Base-by-base conservation (phyloP, 2,797 vertebrate genomes). In the Enteromius thamalakanensis region DNA sequence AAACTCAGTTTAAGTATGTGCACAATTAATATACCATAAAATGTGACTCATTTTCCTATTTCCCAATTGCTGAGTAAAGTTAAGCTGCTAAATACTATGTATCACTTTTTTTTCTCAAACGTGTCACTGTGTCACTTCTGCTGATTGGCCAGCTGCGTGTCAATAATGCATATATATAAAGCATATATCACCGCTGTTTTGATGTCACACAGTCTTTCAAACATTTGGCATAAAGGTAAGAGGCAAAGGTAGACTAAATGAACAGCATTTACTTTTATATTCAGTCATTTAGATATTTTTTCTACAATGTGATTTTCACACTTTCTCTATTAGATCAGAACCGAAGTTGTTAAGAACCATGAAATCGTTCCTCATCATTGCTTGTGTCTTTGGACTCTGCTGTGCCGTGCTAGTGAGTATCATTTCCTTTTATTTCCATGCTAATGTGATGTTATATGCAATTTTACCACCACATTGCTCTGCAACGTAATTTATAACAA, bases 91-190 rank as follows among this genome's bases (percentile, higher is more conserved):
- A 67, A 74, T 65, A 37, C 32, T 47, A 12, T 21, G 47, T n/a
- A 23, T 62, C 37, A 37, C 1, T 34, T 60, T 21, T n/a, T 60
- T 40, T 53, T 4, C 17, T 19, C 10, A 77, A 76, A n/a, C 34
- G 21, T 60, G 51, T 53, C 47, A 64, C 70, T 11, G 10, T 49
- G 4, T 45, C 17, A 68, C 10, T 37, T 42, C 10, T 58, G 29
- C 29, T 65, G 79, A 88, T 88, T 89, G 88, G 87, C 80, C 72
- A n/a, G 14, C 37, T n/a, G 10, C 3, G 19, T 29, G 12, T 70
- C 15, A 21, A 55, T 40, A 58, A 26, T 2, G 11, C 1, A 8
- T 51, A 34, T 71, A 75, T 89, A 87, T 80, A 88, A 75, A 77
- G 74, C 40, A 32, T 19, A 40, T 37, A 12, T 75, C 3, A 17